Evolutionary conservation across 1,140 invertebrate genomes (phyloP), one percentile per base, ranked within the genome.

Genomic region (Diabrotica virgifera): DNA sequence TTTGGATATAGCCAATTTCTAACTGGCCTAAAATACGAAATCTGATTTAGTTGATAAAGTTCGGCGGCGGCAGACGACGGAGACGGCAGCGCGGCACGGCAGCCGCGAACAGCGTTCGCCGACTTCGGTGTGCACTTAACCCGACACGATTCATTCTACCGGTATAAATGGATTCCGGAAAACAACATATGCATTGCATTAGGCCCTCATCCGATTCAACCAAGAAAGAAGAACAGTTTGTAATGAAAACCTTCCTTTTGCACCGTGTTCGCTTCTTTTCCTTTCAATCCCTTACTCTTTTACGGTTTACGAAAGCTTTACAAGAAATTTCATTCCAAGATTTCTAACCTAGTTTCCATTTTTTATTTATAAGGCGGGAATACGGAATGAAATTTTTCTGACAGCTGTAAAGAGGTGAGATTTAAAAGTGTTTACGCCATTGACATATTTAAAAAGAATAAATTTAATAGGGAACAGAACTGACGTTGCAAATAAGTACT

Each of bases 181-280:
- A 76, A 73, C 72, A 74, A 76, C 74, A 76, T 74, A 76, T 76
- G 72, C 72, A 71, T 74, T 72, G 70, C 74, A 76, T 76, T 76
- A 76, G 66, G 13, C 66, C 59, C 59, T 65, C 66, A 66, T 65
- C 64, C 66, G 52, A 53, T 61, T 59, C 61, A 56, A 61, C 54
- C 38, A 62, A 52, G 60, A 59, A 68, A 63, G 62, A 64, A 62
- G 62, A 56, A 62, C 62, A 52, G 52, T 59, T 58, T 62, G 52
- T 62, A 50, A 60, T 12, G 40, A 46, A 46, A 46, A 46, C 40
- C 40, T 46, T 46, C 40, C 40, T 10, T n/a, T 8, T n/a, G 8
- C 8, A 3, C n/a, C n/a, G 40, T 46, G n/a, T 46, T 10, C 40
- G 40, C 8, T n/a, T 46, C 8, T n/a, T 46, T 46, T 46, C 40